Evolutionary conservation across 2,797 vertebrate species (phyloP).

Genomic region (Chromis chromis): DNA sequence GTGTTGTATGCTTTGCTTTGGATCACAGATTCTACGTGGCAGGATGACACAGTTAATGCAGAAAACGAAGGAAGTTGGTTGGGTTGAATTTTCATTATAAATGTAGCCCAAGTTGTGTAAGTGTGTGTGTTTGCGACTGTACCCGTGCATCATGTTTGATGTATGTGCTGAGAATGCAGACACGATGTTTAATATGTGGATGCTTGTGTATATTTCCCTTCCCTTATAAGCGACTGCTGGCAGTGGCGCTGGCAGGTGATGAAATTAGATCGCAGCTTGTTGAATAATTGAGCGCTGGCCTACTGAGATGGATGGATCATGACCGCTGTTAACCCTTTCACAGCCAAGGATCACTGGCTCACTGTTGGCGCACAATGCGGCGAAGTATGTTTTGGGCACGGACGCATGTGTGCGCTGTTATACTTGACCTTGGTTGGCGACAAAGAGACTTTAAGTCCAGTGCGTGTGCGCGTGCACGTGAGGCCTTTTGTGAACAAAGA

Average conservation of each 20-base stretch:
- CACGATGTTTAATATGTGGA: slow-evolving; percentile 12
- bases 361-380: slow-evolving; percentile 31
- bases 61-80: no score
- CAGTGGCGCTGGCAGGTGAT: slow-evolving; percentile 56
- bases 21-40: no score
- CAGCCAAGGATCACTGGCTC: slow-evolving; percentile 71
- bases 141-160: no score
- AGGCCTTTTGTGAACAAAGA: slow-evolving; percentile 34
- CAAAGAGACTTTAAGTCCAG: slow-evolving; percentile 35
- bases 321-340: slow-evolving; percentile 79
- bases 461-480: slow-evolving; percentile 15
- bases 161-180: not conserved
- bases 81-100: no score
- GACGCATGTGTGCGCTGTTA: slow-evolving; percentile 10
- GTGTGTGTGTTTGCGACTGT: no score
- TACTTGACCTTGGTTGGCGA: slow-evolving; percentile 12
- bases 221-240: slow-evolving; percentile 39
- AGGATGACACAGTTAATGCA: no score
- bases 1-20: no score
- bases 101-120: no score
- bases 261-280: slow-evolving; percentile 74
- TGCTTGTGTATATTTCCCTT: slow-evolving; percentile 23
- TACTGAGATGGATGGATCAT: slow-evolving; percentile 69
- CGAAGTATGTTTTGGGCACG: slow-evolving; percentile 16
- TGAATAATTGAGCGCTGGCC: slow-evolving; percentile 78